Percentiles rank a stretch among this genome's conserved stretches.
These are phyloP conservation scores for Caenorhabditis becei DNA, from an alignment of 2,888 invertebrate genomes.

Conservation along the genomic window DNA sequence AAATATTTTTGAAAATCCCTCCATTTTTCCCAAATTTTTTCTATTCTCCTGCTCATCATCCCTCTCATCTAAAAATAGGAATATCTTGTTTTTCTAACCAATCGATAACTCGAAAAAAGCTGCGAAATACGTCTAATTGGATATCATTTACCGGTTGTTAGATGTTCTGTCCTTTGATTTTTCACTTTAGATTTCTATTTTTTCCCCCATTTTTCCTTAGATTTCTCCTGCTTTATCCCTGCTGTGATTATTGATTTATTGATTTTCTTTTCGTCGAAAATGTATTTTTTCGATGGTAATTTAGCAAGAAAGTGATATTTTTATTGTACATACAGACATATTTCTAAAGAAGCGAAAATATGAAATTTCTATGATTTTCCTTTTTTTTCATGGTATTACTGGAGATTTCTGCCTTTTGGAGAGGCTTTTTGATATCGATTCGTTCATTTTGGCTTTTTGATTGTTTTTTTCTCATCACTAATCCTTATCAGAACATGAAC, in stretches of 20 bases:
- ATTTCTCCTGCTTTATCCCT: slow-evolving; percentile 15
- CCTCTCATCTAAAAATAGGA: background rate
- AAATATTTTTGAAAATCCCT: background rate
- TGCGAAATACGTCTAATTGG: slow-evolving; percentile 1
- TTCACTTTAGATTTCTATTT: background rate
- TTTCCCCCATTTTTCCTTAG: background rate
- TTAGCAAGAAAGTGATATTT: background rate
- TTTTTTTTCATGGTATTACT: background rate
- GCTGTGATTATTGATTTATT: slow-evolving; percentile 19
- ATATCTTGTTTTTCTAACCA: background rate
- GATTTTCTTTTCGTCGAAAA: background rate
- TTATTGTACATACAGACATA: slow-evolving; percentile 31
- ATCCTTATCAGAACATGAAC: slow-evolving; percentile 30
- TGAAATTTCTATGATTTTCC: too few relatives aligned
- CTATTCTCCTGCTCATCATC: background rate
- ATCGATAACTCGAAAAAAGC: background rate
- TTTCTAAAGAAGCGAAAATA: background rate
- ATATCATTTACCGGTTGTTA: slow-evolving; percentile 36
- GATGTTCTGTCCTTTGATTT: slow-evolving; percentile 14
- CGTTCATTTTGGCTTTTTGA: background rate
- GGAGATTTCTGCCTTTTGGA: background rate
- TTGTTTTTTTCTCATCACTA: background rate
- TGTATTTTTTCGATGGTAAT: background rate
- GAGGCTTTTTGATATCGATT: too few relatives aligned
- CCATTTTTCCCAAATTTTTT: background rate